These are phyloP conservation scores for Riparia riparia DNA, from an alignment of 2,113 vertebrate species.

Conservation along the genomic window DNA sequence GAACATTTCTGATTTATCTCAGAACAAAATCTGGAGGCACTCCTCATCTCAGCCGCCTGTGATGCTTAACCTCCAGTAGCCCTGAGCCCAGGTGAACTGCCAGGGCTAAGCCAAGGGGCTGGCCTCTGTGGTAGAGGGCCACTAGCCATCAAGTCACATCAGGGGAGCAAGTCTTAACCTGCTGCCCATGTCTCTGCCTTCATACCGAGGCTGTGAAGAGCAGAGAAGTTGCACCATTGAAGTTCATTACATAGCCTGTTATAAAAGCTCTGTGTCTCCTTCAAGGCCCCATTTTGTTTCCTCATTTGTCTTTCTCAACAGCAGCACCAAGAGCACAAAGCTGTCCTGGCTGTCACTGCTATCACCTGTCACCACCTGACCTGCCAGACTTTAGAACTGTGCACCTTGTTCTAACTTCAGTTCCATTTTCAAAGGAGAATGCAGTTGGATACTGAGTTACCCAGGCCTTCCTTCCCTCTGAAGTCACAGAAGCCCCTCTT, in stretches of 20 bases:
- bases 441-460: neutral
- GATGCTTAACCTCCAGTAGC: too few relatives aligned
- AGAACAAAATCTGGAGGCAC: neutral
- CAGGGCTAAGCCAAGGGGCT: neutral
- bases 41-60: rapidly evolving
- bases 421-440: neutral
- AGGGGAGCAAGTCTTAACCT: neutral
- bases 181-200: neutral
- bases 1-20: neutral
- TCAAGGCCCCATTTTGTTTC: neutral
- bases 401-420: neutral
- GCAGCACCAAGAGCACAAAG: neutral
- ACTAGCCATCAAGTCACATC: neutral
- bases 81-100: rapidly evolving
- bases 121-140: neutral
- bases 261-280: neutral
- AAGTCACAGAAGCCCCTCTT: neutral
- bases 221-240: neutral
- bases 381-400: neutral
- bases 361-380: neutral
- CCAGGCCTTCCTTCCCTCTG: neutral
- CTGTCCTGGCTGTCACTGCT: neutral
- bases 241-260: neutral
- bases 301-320: neutral
- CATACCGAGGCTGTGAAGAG: neutral